Base-by-base conservation (phyloP, 2,888 invertebrate species). In the Osmoderma eremita region DNA sequence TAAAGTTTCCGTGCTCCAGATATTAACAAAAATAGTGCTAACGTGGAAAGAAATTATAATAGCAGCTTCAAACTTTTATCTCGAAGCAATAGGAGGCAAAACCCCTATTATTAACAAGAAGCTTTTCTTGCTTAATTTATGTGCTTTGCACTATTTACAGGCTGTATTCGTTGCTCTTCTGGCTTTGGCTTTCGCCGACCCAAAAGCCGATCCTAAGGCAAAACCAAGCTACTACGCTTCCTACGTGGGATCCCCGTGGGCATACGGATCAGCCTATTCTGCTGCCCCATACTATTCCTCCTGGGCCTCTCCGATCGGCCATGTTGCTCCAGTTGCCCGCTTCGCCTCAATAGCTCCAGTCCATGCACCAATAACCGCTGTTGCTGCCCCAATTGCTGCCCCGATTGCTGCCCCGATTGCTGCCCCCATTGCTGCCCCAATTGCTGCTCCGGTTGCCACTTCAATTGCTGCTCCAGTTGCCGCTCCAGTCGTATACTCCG, bases 391-490 rank as follows among this genome's bases (percentile, higher is more conserved):
- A 17, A 24, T 54, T n/a, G 8, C 42, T 41, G 30, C 63, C 2
- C 30, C 53, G 17, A 45, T 45, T 22, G 24, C 54, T 17, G 39
- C 64, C 1, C 51, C 61, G 18, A 49, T 65, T 38, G 67, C 68
- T n/a, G 38, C 65, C 1, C 51, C 64, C 20, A 58, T 63, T 0
- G 62, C 54, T 53, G 58, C 53, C 5, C 61, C 67, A 10, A 54
- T 64, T 41, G 71, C 73, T 18, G 76, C 77, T 2, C 76, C 79
- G 13, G 76, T 74, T 22, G 62, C 66, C 8, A 50, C 67, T 22
- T 45, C 41, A 42, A 22, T 41, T 58, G 20, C 30, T 5, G 3
- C 20, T 1, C 49, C 49, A 8, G 18, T 49, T 50, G 20, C 49
- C 18, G 39, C 58, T n/a, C 58, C 58, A 15, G 39, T 22, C 39